Evolutionary conservation across 2,888 invertebrate genomes (phyloP), one percentile per base, ranked within the genome.

Genomic region (Catocala nupta): DNA sequence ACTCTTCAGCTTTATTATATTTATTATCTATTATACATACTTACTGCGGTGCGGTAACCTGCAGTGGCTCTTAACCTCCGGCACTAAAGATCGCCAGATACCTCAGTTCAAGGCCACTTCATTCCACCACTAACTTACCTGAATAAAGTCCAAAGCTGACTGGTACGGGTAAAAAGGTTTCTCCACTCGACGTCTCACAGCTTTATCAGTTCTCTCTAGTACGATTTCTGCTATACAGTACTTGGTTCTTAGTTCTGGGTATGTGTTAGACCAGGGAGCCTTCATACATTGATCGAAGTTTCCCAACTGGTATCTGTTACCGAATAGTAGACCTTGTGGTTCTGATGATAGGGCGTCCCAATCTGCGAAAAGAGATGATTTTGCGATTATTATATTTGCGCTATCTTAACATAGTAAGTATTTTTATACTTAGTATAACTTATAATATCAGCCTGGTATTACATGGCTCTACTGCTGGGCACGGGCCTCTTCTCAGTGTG

Each of bases 331-430:
- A 1, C 96, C 96, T 54, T 92, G 89, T 0, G 95, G 91, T 52
- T 95, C 93, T 62, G 95, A 95, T 1, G 95, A 93, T 42, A 95
- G 95, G 0, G 96, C 90, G 73, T 96, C 96, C 95, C 95, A 95
- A 90, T 95, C 96, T 96, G 80, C 59, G 77, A 3, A 25, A 25
- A 25, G 25, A 25, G 25, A 3, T 25, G 3, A 25, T 25, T 25
- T 25, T 25, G 25, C 25, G 25, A 25, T 25, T 25, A 25, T 25
- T 25, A 25, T 25, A 25, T 16, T 16, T 16, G 16, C 16, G 16
- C 16, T 16, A 16, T 16, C 16, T 16, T 16, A 16, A 16, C 16
- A 16, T 16, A 16, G 16, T 16, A 16, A 16, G 2, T 16, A 16
- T 16, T 16, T 16, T 16, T 16, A 16, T 16, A 16, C 16, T 16